phyloP scores from a whole-genome alignment of 2,888 invertebrate species.

The Elysia crispata region DNA sequence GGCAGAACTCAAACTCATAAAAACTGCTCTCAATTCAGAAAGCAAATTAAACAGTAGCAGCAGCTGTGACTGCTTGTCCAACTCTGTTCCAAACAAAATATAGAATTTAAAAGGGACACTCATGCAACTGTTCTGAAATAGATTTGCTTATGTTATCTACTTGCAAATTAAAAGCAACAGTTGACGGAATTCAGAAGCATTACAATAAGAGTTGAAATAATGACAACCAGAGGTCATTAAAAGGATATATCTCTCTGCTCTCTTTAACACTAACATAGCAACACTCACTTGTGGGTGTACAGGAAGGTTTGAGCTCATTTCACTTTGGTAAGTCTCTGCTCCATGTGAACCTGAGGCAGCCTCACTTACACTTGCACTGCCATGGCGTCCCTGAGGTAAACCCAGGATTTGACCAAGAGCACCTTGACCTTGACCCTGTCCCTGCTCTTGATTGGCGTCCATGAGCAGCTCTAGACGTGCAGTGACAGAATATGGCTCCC shows the following conservation, averaged over 20 bases:
- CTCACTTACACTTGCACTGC: conserved; percentile 30
- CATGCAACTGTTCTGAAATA: too few species aligned
- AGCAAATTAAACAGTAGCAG: too few species aligned
- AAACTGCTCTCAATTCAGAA: too few species aligned
- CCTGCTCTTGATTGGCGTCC: conserved; percentile 26
- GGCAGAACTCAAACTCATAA: too few species aligned
- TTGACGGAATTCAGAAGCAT: too few species aligned
- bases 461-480: conserved; percentile 48
- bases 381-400: background rate
- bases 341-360: conserved; percentile 38
- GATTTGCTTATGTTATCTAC: too few species aligned
- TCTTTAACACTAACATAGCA: background rate
- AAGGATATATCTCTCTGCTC: background rate
- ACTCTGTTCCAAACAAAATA: too few species aligned
- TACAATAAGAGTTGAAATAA: too few species aligned
- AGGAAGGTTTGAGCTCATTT: conserved; percentile 45
- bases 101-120: too few species aligned
- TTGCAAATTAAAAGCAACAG: too few species aligned
- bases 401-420: background rate
- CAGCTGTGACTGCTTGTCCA: too few species aligned
- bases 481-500: conserved; percentile 52
- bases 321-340: conserved; percentile 32
- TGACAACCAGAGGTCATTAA: too few species aligned
- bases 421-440: background rate
- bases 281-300: conserved; percentile 47